Base-by-base conservation (phyloP, 2,113 vertebrate species). In the Arvicanthis niloticus region DNA sequence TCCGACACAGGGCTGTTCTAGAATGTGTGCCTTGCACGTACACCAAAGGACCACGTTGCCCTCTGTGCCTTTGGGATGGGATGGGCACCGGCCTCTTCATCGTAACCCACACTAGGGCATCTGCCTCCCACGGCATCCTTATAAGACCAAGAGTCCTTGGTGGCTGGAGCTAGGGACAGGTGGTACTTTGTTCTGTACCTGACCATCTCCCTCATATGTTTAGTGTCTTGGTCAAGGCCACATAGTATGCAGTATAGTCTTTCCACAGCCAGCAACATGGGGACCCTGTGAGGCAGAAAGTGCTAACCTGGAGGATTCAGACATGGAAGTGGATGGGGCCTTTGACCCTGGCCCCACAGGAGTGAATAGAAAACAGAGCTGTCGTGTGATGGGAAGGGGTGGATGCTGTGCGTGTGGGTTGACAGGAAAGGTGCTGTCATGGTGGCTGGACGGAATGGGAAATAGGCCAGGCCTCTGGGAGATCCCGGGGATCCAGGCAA, bases 31-130 rank as follows among this genome's bases (percentile, higher is more conserved):
- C 21, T 2, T 48, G 0, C 5, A 10, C 26, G 56, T n/a, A 3
- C 1, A 2, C 45, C 53, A 1, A n/a, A n/a, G 13, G 4, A 2
- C 1, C 48, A 3, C 0, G 1, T 11, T 26, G 26, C 26, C 21
- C 3, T 22, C 40, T 6, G 2, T 70, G 12, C 7, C 26, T 68
- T 58, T 67, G 56, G 86, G 10, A 29, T 40, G 34, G 13, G 1
- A 15, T 7, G 45, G n/a, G 24, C 29, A 31, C 48, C 12, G 21
- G 37, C 5, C 37, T 67, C 67, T 40, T 24, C 15, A 17, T 16
- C 5, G 24, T 2, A 2, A 34, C 26, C 26, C 40, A 5, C 15
- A 1, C 42, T 12, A 21, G 45, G 8, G 11, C 4, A 42, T 16
- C 3, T 19, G 5, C 12, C 45, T 89, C 22, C 24, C 11, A 11